Percentiles rank a stretch among this genome's conserved stretches.
Conservation (phyloP, 2,888 invertebrate species). For the Gymnosoma rotundatum region DNA sequence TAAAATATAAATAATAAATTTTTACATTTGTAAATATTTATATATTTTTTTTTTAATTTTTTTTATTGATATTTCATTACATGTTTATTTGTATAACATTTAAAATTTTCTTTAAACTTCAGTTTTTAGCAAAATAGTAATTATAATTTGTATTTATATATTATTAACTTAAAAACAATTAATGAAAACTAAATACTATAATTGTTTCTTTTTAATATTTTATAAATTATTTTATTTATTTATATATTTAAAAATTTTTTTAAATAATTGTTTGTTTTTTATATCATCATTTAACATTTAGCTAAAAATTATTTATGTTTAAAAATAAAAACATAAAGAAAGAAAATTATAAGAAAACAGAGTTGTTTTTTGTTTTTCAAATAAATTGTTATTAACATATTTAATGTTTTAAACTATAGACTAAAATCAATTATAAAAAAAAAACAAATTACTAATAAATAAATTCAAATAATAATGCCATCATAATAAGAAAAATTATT, state of each 20-base stretch:
- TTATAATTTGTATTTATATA: conserved; percentile 33
- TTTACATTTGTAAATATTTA: conserved; percentile 3
- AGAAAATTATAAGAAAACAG: conserved; percentile 12
- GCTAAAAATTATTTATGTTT: conserved; percentile 50
- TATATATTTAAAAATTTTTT: conserved; percentile 24
- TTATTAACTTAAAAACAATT: conserved; percentile 57
- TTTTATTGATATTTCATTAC: conserved; percentile 60
- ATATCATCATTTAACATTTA: conserved; percentile 51
- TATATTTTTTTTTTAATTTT: conserved; percentile 28
- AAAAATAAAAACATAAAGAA: conserved; percentile 14
- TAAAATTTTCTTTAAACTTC: conserved; percentile 56
- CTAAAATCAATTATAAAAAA: not conserved
- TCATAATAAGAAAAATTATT: not conserved
- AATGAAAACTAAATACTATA: conserved; percentile 57
- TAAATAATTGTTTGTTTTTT: not conserved
- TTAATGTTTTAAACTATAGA: no score
- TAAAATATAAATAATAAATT: no score
- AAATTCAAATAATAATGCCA: not conserved
- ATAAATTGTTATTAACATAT: no score
- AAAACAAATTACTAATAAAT: conserved; percentile 1
- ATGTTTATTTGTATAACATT: conserved; percentile 60
- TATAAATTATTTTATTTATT: conserved; percentile 63
- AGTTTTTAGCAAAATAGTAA: conserved; percentile 52
- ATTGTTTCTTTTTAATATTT: conserved; percentile 40
- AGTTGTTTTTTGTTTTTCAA: not conserved